These are phyloP conservation scores for Psilanteris sp. DNA, from an alignment of 1,140 invertebrate genomes.

Conservation along the genomic window DNA sequence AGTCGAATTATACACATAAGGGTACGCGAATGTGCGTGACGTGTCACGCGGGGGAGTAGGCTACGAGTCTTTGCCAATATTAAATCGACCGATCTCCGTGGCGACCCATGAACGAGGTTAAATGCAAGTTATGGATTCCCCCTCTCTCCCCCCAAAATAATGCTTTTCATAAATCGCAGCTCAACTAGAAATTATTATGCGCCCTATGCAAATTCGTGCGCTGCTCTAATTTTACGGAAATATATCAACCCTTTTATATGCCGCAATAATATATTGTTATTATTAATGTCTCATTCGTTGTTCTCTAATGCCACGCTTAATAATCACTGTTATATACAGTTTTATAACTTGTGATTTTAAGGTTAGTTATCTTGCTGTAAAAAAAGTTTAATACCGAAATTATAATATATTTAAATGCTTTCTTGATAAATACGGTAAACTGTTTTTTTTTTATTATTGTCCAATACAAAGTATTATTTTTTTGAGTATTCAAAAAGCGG, in stretches of 20 bases:
- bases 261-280: constrained; percentile 55
- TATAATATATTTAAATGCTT: too few relatives aligned
- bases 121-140: constrained; percentile 61
- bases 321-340: background rate
- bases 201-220: constrained; percentile 57
- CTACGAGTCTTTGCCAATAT: constrained; percentile 69
- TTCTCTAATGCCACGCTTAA: background rate
- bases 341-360: too few relatives aligned
- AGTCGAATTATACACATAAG: constrained; percentile 73
- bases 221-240: constrained; percentile 56
- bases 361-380: too few relatives aligned
- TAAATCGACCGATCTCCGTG: constrained; percentile 70
- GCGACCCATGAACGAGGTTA: constrained; percentile 65
- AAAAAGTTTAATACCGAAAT: too few relatives aligned
- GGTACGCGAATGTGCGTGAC: constrained; percentile 70
- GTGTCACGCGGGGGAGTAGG: constrained; percentile 65
- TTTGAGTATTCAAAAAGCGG: too few relatives aligned
- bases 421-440: too few relatives aligned
- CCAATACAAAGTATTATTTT: too few relatives aligned
- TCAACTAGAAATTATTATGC: constrained; percentile 63
- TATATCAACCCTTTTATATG: constrained; percentile 52
- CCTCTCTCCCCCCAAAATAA: constrained; percentile 37
- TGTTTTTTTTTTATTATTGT: too few relatives aligned
- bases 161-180: constrained; percentile 61
- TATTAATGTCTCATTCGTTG: constrained; percentile 31